Evolutionary conservation across 2,888 invertebrate species (phyloP), one percentile per base, ranked within the genome.

Genomic region (Rotaria sp.): DNA sequence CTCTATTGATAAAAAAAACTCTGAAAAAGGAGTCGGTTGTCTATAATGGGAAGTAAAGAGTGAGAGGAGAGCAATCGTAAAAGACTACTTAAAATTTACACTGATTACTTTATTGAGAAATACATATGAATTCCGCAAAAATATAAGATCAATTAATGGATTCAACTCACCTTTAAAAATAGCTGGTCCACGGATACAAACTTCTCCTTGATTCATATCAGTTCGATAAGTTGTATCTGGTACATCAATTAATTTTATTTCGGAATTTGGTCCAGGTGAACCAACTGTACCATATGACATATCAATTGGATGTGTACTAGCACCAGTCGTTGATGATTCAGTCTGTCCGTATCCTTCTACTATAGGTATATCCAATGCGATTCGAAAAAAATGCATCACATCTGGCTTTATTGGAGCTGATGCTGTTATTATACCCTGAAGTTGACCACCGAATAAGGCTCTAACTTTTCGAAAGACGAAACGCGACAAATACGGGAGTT

Each of bases 271-370:
- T 35, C 85, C 85, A 15, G 85, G 85, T 4, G 86, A 75, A 52
- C 86, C 86, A 85, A 86, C 50, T 67, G 85, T 85, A 38, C 86
- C 85, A 18, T 85, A 85, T 55, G 85, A 57, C 30, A 84, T 86
- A 35, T 86, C 86, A 50, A 52, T 38, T n/a, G 85, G 85, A 57
- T 75, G 45, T 85, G 85, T 85, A 15, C 59, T 84, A 3, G 80
- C 55, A 11, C 85, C 85, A 50, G 85, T 75, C 38, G 85, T 85
- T 38, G 74, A 94, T 90, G 96, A 96, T 91, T 96, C 96, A 2
- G 96, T 96, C 92, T 96, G 96, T 3, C 96, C 96, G 90, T 96
- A 96, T 59, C 96, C 96, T 92, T 96, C 96, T 86, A 96, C 94
- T 87, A 96, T 94, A 84, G 74, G 86, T 87, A 90, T 90, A 38